phyloP scores from a whole-genome alignment of 2,113 vertebrate genomes.

The Anthoscopus minutus region DNA sequence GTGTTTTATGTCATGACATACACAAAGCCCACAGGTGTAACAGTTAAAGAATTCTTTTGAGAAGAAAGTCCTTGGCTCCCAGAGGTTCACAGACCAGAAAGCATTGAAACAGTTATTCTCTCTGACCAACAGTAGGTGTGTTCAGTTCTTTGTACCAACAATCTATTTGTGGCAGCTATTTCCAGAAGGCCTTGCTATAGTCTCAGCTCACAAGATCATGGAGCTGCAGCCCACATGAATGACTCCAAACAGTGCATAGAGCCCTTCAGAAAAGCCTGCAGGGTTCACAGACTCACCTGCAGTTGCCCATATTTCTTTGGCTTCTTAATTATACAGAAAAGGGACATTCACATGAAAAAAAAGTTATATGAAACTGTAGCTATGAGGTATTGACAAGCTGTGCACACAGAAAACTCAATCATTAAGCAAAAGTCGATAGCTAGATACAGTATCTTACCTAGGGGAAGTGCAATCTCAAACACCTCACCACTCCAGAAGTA shows the following conservation, averaged over 20 bases:
- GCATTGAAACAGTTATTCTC: neutral
- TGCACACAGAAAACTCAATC: neutral
- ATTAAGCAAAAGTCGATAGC: neutral
- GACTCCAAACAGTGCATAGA: neutral
- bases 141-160: neutral
- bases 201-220: neutral
- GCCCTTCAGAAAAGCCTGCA: neutral
- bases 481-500: neutral
- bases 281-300: neutral
- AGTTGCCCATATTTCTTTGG: neutral
- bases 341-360: neutral
- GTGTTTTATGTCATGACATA: slow-evolving; percentile 65
- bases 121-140: neutral
- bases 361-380: neutral
- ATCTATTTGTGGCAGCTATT: neutral
- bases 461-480: neutral
- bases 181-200: neutral
- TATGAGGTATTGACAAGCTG: neutral
- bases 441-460: neutral
- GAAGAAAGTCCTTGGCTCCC: slow-evolving; percentile 38
- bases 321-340: neutral
- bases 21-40: slow-evolving; percentile 16
- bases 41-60: slow-evolving; percentile 41
- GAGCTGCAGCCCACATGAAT: neutral
- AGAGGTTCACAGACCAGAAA: slow-evolving; percentile 25